Evolutionary conservation across 2,797 vertebrate species (phyloP), one percentile per base, ranked within the genome.

Genomic region (Apogon hyalosoma): DNA sequence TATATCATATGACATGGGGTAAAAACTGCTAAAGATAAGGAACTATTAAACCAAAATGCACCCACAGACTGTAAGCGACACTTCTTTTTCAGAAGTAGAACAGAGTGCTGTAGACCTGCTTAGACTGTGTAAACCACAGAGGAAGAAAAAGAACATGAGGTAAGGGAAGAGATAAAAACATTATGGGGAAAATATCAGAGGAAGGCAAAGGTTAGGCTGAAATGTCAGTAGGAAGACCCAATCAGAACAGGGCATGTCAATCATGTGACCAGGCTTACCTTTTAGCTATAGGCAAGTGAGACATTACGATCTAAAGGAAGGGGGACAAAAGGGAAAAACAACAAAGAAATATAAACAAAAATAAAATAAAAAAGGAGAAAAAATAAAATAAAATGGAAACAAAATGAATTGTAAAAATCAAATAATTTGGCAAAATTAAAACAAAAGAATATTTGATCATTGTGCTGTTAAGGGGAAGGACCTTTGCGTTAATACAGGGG

Each of bases 241-340:
- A 74, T 87, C 81, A 79, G 69, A 84, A 91, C 61, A 28, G 75
- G 74, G 63, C 45, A 33, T 80, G 83, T 86, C 81, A 80, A 73
- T 90, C 84, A 88, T 53, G 90, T 94, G 94, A 95, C 93, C 87
- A 88, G 94, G 93, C 97, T 98, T 98, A 98, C 97, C 97, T 98
- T 91, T 97, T 95, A 96, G 95, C 96, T 95, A 97, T 96, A 97
- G 94, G 96, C 95, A 96, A 98, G 95, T 96, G 96, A 96, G 93
- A 96, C 96, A 98, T 95, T 97, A 98, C 95, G 96, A 98, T 99
- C 98, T 99, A 97, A 96, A 97, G 94, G 94, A 92, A 90, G 74
- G 55, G 69, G 48, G 36, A 58, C 12, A 55, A 81, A 72, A 69
- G 67, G 55, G 69, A 61, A 58, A 42, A 84, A 79, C 77, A 2